Evolutionary conservation across 2,797 vertebrate species (phyloP).

Genomic region (Delichon dasypus): DNA sequence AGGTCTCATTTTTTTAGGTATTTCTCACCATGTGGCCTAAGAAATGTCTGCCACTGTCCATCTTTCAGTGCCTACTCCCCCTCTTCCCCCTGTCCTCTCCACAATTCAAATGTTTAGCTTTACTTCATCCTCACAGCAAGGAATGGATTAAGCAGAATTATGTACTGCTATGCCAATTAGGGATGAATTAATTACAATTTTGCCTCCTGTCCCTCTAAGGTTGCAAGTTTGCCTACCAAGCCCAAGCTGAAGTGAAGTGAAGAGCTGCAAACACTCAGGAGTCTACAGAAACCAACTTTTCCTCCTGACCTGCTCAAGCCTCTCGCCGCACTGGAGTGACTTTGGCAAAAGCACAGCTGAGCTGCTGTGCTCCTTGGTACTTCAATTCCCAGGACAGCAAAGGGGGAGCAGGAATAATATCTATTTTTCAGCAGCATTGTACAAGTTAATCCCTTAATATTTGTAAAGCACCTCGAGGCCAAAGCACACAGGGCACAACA

Average conservation of each 20-base stretch:
- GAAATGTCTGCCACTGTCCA: not conserved
- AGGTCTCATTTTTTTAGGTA: not conserved
- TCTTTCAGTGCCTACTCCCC: not conserved
- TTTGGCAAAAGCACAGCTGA: not conserved
- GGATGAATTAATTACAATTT: slow-evolving; percentile 51
- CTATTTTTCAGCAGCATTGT: not conserved
- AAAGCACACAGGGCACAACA: not conserved
- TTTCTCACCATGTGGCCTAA: not conserved
- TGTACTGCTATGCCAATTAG: slow-evolving; percentile 49
- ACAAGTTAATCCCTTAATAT: not conserved
- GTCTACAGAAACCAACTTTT: not conserved
- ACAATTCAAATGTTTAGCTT: slow-evolving; percentile 25
- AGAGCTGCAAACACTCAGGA: not conserved
- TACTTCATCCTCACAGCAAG: slow-evolving; percentile 56
- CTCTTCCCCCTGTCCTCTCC: not conserved
- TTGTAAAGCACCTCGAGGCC: not conserved
- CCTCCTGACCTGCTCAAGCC: not conserved
- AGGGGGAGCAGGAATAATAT: not conserved
- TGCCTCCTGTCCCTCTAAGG: slow-evolving; percentile 11
- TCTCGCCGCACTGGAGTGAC: not conserved
- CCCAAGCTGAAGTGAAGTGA: not conserved
- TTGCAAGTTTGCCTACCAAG: not conserved
- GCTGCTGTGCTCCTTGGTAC: not conserved
- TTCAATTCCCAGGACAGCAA: not conserved
- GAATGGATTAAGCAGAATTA: slow-evolving; percentile 61